Percentiles rank a stretch among this genome's conserved stretches.
Evolutionary conservation across 2,888 invertebrate species (phyloP).

Genomic region (Conomelus anceps): DNA sequence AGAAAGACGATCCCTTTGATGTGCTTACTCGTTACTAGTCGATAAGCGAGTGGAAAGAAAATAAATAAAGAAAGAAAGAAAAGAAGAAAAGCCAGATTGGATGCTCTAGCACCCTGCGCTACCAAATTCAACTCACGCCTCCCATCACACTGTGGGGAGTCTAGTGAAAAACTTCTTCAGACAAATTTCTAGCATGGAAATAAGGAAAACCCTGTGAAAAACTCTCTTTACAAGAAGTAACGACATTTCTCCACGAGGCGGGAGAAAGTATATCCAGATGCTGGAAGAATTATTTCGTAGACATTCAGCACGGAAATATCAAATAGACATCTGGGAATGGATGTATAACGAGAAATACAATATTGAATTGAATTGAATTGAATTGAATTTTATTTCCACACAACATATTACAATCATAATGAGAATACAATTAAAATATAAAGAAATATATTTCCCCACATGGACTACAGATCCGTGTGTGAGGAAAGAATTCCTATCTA

Average conservation of each 20-base stretch:
- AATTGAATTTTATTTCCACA: too few relatives aligned
- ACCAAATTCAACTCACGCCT: neutral
- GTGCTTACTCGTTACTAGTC: neutral
- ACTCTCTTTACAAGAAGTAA: neutral
- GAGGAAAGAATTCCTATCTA: too few relatives aligned
- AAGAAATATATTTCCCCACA: neutral
- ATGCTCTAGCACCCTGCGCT: neutral
- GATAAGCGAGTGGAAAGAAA: neutral
- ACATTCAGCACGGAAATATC: neutral
- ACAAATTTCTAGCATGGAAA: neutral
- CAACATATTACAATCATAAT: too few relatives aligned
- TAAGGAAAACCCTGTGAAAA: neutral
- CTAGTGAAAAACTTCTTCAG: neutral
- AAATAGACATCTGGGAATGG: neutral
- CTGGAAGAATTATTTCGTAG: neutral
- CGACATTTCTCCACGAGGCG: neutral
- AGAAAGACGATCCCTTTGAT: neutral
- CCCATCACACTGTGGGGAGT: neutral
- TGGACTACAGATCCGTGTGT: too few relatives aligned
- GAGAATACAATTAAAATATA: neutral
- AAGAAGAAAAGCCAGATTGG: neutral
- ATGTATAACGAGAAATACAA: neutral
- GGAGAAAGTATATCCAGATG: neutral
- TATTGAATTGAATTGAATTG: too few relatives aligned
- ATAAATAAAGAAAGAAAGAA: too few relatives aligned